Base-by-base conservation (phyloP, 2,888 invertebrate species). In the Caenorhabditis sp. region DNA sequence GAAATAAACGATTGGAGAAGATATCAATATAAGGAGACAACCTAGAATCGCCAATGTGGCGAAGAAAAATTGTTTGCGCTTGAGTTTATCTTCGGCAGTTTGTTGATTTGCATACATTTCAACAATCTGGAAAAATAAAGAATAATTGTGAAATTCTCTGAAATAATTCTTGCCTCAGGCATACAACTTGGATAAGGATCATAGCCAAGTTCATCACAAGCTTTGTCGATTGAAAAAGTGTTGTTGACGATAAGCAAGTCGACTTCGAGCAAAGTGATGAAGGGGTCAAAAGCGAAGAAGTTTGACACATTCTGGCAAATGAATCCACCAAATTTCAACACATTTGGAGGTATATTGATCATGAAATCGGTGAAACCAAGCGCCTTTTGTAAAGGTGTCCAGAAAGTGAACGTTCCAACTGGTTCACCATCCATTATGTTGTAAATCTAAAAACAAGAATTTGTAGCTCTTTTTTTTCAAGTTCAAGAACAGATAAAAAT, bases 391-490 rank as follows among this genome's bases (percentile, higher is more conserved):
- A 73, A 51, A 23, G 68, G 73, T 17, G 62, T n/a, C 73, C 73
- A 73, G 57, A 73, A 73, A 0, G 62, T 26, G 58, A 69, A 73
- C 0, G 68, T 69, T 19, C 73, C 73, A n/a, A 49, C 37, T 23
- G 51, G 62, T 0, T 68, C 19, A 1, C 23, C 5, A 49, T 73
- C 73, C 59, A 73, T 59, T 14, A 73, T 73, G 36, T 73, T 58
- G 60, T 73, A 73, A 27, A 66, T 50, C 67, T 73, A 58, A 23
- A 51, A 54, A 12, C 10, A 8, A 36, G 36, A 36, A 36, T 5
- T 5, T 5, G 36, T 5, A 36, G 5, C 36, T 12, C 6, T 5
- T 36, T 8, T 5, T 21, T 37, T n/a, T 17, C 17, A 23, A n/a
- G 14, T 19, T 31, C 27, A 23, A 50, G 31, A 23, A 37, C 5